Evolutionary conservation across 2,888 invertebrate genomes (phyloP).

Genomic region (Leptinotarsa haldemani): DNA sequence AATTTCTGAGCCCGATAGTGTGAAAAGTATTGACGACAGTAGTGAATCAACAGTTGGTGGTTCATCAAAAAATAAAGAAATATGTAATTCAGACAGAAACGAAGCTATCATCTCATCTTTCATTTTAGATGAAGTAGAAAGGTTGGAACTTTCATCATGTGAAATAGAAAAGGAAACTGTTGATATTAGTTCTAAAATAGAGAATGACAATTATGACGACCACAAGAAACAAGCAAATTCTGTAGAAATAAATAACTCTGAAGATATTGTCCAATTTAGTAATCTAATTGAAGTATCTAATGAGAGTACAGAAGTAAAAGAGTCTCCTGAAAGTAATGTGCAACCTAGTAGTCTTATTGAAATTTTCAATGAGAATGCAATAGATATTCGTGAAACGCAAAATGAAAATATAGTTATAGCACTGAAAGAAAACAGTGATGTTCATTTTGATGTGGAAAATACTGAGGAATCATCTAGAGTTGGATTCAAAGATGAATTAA

Average conservation of each 20-base stretch:
- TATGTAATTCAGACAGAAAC: neutral
- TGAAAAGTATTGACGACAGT: neutral
- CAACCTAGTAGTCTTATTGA: neutral
- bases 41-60: neutral
- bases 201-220: neutral
- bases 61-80: neutral
- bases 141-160: neutral
- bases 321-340: neutral
- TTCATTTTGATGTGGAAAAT: neutral
- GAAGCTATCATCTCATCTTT: neutral
- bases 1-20: neutral
- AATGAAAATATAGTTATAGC: neutral
- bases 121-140: neutral
- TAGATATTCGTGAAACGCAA: neutral
- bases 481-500: conserved; percentile 58
- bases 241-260: neutral
- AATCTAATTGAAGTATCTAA: neutral
- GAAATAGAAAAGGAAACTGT: neutral
- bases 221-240: neutral
- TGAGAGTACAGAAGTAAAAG: neutral
- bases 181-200: neutral
- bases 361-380: neutral
- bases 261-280: neutral
- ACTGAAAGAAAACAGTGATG: neutral
- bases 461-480: conserved; percentile 32